Conservation (phyloP, 2,888 invertebrate species). For the Leptarthrus brevirostris region DNA sequence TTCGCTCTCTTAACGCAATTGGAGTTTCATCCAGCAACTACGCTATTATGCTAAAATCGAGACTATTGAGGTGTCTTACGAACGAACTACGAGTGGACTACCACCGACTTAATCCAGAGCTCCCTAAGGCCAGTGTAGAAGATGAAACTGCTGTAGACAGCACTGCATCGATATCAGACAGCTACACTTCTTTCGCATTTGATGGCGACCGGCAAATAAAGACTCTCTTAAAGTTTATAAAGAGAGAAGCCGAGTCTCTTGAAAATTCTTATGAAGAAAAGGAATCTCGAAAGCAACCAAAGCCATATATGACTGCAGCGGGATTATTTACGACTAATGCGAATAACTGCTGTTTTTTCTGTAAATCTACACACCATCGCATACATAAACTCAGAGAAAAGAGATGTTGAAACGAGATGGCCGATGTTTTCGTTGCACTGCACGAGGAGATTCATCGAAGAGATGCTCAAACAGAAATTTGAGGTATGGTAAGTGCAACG, state of each 20-base stretch:
- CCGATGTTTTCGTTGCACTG: constrained; percentile 9
- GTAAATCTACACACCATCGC: constrained; percentile 12
- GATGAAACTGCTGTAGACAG: background rate
- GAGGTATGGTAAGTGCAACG: background rate
- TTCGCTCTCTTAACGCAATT: background rate
- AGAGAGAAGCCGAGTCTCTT: constrained; percentile 41
- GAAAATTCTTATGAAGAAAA: constrained; percentile 16
- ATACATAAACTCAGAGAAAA: background rate
- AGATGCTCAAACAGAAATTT: background rate
- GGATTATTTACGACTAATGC: constrained; percentile 44
- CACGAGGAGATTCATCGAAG: background rate
- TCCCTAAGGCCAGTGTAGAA: background rate
- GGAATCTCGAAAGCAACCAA: background rate
- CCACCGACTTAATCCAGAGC: constrained; percentile 34
- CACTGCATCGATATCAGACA: background rate
- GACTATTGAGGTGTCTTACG: constrained; percentile 30
- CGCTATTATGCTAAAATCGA: constrained; percentile 42
- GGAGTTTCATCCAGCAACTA: background rate
- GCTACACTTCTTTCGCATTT: background rate
- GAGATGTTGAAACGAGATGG: constrained; percentile 8
- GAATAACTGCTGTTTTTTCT: constrained; percentile 37
- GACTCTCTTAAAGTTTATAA: constrained; percentile 30
- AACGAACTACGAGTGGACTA: constrained; percentile 15
- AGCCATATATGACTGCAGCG: constrained; percentile 37
- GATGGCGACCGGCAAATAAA: constrained; percentile 32